Evolutionary conservation across 1,140 invertebrate species (phyloP).

Genomic region (Anagrus nilaparvatae): DNA sequence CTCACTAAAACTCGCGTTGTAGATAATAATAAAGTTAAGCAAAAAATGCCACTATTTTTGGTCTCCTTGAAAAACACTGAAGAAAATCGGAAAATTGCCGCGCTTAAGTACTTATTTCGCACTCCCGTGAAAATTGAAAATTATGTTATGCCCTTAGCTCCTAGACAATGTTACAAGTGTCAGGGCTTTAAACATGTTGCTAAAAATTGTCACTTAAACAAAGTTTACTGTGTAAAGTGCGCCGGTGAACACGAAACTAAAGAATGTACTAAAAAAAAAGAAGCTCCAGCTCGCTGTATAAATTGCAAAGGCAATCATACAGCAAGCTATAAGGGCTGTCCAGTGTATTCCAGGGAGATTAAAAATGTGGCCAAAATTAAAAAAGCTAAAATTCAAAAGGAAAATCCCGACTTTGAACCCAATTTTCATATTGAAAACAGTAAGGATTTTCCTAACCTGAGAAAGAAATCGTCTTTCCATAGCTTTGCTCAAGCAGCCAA

Average conservation of each 20-base stretch:
- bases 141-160: not conserved
- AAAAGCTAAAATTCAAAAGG: not conserved
- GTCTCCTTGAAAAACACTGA: not conserved
- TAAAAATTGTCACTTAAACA: not conserved
- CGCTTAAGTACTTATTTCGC: not conserved
- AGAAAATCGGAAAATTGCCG: not conserved
- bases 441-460: not conserved
- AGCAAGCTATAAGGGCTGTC: not conserved
- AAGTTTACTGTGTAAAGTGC: slow-evolving; percentile 2
- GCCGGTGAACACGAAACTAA: not conserved
- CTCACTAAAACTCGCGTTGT: too few species aligned
- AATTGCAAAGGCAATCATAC: not conserved
- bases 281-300: too few species aligned
- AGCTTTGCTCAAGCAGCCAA: too few species aligned
- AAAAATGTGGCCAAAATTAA: too few species aligned
- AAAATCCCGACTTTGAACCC: not conserved
- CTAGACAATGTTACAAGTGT: not conserved
- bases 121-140: not conserved
- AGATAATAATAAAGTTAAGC: too few species aligned
- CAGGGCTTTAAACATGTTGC: slow-evolving; percentile 2
- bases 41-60: not conserved
- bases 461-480: not conserved
- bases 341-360: too few species aligned
- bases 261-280: not conserved
- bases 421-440: not conserved